A percentile compares a stretch with the other conserved stretches of the same genome.
These are phyloP conservation scores for Chrysemys picta DNA, from an alignment of 2,113 vertebrate genomes.

Conservation along the genomic window DNA sequence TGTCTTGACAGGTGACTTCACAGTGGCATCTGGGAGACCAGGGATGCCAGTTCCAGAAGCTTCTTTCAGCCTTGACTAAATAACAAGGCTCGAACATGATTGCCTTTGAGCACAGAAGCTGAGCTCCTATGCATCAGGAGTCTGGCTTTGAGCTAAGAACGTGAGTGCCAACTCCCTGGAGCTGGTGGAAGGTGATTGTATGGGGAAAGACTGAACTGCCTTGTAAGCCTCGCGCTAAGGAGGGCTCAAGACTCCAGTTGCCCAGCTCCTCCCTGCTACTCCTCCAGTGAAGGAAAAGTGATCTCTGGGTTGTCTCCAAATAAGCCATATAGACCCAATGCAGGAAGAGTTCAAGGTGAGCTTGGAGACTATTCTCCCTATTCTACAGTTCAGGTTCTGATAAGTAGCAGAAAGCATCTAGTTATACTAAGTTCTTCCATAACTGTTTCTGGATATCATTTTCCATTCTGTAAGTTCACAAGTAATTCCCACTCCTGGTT, in stretches of 20 bases:
- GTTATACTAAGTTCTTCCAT: neutral
- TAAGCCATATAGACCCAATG: neutral
- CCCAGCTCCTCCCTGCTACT: neutral
- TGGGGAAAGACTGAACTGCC: neutral
- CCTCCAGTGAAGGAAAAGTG: neutral
- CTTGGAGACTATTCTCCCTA: neutral
- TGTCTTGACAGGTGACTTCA: neutral
- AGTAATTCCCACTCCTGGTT: neutral
- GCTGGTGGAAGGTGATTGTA: neutral
- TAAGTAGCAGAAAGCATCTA: neutral
- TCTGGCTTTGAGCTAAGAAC: neutral
- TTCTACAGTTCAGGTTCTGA: neutral
- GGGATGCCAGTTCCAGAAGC: neutral
- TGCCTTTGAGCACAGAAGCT: neutral
- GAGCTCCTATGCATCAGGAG: neutral
- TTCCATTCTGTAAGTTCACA: neutral
- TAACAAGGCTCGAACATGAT: neutral
- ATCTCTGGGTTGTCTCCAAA: neutral
- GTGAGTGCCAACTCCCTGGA: neutral
- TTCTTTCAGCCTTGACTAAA: neutral
- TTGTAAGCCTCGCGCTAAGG: neutral
- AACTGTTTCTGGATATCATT: neutral
- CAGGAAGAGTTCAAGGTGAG: neutral
- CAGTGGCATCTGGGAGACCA: neutral
- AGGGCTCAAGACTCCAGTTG: neutral